A percentile compares a stretch with the other conserved stretches of the same genome.
Conservation (phyloP, 2,113 vertebrate species). For the Oxyruncus cristatus region DNA sequence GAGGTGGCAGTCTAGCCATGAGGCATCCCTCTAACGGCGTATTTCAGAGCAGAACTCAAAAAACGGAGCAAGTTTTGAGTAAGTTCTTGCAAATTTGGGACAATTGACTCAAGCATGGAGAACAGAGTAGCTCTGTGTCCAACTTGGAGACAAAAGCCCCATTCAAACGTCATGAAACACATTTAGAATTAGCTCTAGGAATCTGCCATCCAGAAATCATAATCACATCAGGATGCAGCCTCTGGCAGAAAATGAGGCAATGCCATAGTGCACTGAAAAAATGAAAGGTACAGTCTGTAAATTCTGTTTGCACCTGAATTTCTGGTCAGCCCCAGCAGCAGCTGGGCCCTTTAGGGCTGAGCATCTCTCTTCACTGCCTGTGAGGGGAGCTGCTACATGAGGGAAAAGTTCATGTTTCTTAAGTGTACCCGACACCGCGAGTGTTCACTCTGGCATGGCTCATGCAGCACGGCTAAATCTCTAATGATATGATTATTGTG, state of each 20-base stretch:
- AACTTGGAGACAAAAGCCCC: neutral
- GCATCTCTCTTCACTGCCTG: neutral
- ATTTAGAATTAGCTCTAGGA: neutral
- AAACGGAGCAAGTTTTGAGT: neutral
- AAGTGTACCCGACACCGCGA: fast-evolving
- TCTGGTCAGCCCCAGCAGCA: neutral
- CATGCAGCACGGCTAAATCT: neutral
- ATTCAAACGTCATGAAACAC: neutral
- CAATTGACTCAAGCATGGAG: neutral
- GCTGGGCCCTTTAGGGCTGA: neutral
- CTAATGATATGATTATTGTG: neutral
- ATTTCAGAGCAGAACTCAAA: neutral
- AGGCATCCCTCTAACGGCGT: neutral
- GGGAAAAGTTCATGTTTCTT: neutral
- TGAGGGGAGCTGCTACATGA: neutral
- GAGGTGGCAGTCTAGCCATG: neutral
- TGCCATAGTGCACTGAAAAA: neutral
- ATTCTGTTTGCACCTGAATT: neutral
- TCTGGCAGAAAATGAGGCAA: neutral
- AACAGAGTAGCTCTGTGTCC: neutral
- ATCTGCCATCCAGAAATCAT: neutral
- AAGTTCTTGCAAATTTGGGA: neutral
- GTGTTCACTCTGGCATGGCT: neutral
- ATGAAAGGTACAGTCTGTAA: neutral
- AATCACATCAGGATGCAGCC: neutral